phyloP scores from a whole-genome alignment of 2,888 invertebrate species.

The Callyntrura sp. region DNA sequence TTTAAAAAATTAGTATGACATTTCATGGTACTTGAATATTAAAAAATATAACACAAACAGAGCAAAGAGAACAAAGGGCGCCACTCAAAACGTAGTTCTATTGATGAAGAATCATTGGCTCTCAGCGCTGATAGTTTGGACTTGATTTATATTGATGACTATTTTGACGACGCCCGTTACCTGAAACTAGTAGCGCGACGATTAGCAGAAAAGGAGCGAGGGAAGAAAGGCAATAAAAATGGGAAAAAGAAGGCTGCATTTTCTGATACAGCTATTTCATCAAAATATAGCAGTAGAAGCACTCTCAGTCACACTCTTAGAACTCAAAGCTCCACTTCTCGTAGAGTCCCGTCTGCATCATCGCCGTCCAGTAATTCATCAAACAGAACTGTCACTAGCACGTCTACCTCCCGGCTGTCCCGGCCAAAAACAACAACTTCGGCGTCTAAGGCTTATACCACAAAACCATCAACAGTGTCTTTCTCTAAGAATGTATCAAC shows the following conservation, averaged over 20 bases:
- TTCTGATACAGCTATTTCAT: background rate
- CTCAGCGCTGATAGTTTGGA: constrained; percentile 39
- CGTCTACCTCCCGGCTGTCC: background rate
- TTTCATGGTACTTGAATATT: no score
- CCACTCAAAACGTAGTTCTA: background rate
- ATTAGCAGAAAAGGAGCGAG: background rate
- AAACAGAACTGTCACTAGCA: background rate
- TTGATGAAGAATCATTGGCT: background rate
- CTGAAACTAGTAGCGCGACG: background rate
- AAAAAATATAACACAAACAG: background rate
- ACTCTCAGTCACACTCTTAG: background rate
- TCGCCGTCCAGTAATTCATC: background rate
- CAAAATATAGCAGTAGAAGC: background rate
- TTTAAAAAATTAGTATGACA: no score
- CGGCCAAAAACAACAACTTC: background rate
- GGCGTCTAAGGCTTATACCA: background rate
- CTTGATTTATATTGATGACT: constrained; percentile 57
- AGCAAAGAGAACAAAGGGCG: background rate
- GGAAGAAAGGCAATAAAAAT: background rate
- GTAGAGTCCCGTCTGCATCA: background rate
- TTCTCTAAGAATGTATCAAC: no score
- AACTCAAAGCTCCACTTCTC: background rate
- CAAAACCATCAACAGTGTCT: no score
- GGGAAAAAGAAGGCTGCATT: background rate
- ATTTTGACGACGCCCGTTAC: constrained; percentile 31